phyloP scores from a whole-genome alignment of 2,113 vertebrate species.

The Pipa parva region DNA sequence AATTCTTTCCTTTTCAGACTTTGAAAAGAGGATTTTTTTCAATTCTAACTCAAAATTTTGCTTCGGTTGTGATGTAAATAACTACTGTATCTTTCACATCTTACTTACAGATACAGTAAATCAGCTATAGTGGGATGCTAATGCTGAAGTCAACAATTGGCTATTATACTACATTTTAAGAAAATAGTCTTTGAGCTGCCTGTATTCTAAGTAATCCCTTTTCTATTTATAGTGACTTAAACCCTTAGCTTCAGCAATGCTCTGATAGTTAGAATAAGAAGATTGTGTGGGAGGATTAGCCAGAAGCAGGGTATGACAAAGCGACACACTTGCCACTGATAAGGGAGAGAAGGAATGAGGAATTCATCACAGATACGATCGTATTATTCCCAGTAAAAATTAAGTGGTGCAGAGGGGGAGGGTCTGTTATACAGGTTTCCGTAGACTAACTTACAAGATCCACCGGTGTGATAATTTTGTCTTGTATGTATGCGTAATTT shows the following conservation, averaged over 20 bases:
- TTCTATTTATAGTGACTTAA: slow-evolving; percentile 72
- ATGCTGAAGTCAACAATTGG: slow-evolving; percentile 42
- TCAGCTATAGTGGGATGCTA: slow-evolving; percentile 24
- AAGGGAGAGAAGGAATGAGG: slow-evolving; percentile 43
- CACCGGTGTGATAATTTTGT: too few relatives aligned
- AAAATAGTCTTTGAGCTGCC: slow-evolving; percentile 58
- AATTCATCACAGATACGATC: slow-evolving; percentile 48
- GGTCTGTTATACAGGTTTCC: too few relatives aligned
- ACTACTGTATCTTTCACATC: too few relatives aligned
- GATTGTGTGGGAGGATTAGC: slow-evolving; percentile 67
- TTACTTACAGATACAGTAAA: background rate
- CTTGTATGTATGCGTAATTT: too few relatives aligned
- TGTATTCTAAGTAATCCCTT: slow-evolving; percentile 64
- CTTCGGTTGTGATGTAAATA: too few relatives aligned
- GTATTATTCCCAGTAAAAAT: slow-evolving; percentile 20
- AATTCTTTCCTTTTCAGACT: too few relatives aligned
- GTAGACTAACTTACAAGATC: too few relatives aligned
- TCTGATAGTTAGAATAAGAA: slow-evolving; percentile 63
- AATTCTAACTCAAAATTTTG: too few relatives aligned
- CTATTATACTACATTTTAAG: slow-evolving; percentile 46
- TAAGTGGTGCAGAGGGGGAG: too few relatives aligned
- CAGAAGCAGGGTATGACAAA: slow-evolving; percentile 62
- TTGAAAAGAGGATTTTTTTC: too few relatives aligned
- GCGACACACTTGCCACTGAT: slow-evolving; percentile 55
- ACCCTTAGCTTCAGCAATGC: slow-evolving; percentile 58